Conservation (phyloP, 2,888 invertebrate species). For the Drosophila phalerata region DNA sequence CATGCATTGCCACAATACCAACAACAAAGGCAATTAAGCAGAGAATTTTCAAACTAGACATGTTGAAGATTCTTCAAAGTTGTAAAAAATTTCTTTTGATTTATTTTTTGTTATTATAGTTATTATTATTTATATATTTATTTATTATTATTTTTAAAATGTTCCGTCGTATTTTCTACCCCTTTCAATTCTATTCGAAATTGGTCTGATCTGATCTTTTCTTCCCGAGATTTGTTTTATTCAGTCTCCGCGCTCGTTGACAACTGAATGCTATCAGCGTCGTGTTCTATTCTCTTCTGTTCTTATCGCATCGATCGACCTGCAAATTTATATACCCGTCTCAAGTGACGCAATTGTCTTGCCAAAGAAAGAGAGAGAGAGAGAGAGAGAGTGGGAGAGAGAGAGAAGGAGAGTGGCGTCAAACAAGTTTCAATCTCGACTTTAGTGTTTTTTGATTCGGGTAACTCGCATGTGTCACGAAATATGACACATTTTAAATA, state of each 20-base stretch:
- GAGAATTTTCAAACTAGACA: background rate
- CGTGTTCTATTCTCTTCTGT: constrained; percentile 25
- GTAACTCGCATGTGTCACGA: background rate
- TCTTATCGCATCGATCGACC: constrained; percentile 39
- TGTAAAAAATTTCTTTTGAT: background rate
- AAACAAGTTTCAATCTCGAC: constrained; percentile 52
- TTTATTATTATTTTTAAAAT: background rate
- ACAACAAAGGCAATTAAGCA: constrained; percentile 1
- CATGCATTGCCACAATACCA: background rate
- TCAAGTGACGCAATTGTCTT: constrained; percentile 28
- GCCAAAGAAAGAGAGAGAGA: background rate
- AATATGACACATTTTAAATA: background rate
- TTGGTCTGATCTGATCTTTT: background rate
- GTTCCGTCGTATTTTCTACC: background rate
- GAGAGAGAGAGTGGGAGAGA: background rate
- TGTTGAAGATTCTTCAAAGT: background rate
- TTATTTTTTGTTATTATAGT: background rate
- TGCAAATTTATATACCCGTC: constrained; percentile 20
- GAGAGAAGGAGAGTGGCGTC: background rate
- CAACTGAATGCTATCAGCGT: constrained; percentile 22
- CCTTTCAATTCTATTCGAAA: background rate
- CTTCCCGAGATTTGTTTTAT: background rate
- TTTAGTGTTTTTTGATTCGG: background rate
- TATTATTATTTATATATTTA: background rate
- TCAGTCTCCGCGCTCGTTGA: background rate